Evolutionary conservation across 2,888 invertebrate genomes (phyloP).

Genomic region (Eumerus sabulonum): DNA sequence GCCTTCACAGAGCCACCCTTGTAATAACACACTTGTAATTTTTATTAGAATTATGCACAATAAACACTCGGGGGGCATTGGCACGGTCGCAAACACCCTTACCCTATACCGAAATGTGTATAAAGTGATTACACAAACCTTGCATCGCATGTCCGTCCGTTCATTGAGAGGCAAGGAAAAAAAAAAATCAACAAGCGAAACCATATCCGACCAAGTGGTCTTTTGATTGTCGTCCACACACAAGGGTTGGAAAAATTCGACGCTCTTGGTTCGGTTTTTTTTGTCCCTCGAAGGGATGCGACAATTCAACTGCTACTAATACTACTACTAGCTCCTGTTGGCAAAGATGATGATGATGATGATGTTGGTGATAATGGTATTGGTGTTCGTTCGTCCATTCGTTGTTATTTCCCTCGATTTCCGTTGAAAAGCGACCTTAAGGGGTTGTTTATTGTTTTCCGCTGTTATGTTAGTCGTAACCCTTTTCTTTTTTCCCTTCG

Average conservation of each 20-base stretch:
- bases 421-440: conserved; percentile 24
- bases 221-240: conserved; percentile 34
- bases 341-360: conserved; percentile 24
- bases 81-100: no score
- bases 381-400: conserved; percentile 20
- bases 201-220: conserved; percentile 41
- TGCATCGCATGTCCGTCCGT: conserved; percentile 29
- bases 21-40: conserved; percentile 44
- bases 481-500: conserved; percentile 17
- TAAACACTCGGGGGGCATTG: conserved; percentile 33
- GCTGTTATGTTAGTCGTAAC: conserved; percentile 16
- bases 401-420: conserved; percentile 31
- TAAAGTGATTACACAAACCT: conserved; percentile 39
- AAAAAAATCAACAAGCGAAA: conserved; percentile 10
- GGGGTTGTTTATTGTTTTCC: conserved; percentile 44
- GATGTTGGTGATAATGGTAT: conserved; percentile 1
- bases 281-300: conserved; percentile 36
- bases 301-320: neutral
- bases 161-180: neutral
- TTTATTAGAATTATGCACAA: conserved; percentile 55
- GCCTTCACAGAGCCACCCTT: conserved; percentile 18
- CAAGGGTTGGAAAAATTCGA: conserved; percentile 21
- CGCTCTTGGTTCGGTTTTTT: no score
- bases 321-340: neutral
- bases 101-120: neutral